These are phyloP conservation scores for Phyllotreta striolata DNA, from an alignment of 2,888 invertebrate genomes.

Conservation along the genomic window DNA sequence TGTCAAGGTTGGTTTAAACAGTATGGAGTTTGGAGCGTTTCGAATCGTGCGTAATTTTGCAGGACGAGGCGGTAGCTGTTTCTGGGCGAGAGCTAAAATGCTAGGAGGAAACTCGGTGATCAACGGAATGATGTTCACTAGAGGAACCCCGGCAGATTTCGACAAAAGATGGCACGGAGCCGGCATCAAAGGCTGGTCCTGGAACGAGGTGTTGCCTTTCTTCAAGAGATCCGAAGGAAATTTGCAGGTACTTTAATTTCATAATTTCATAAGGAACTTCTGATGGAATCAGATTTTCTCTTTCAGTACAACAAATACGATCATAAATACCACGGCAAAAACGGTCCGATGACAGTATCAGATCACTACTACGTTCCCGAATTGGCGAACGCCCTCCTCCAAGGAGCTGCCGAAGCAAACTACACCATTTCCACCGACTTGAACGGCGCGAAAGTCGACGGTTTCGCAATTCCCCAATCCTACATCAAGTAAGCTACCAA, in stretches of 20 bases:
- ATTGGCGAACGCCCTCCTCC: slow-evolving; percentile 65
- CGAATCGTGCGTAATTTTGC: slow-evolving; percentile 5
- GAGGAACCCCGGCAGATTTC: slow-evolving; percentile 68
- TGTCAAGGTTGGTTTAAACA: slow-evolving; percentile 61
- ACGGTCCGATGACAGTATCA: slow-evolving; percentile 71
- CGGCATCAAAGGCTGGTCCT: slow-evolving; percentile 71
- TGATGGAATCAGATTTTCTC: neutral
- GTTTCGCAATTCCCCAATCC: slow-evolving; percentile 69
- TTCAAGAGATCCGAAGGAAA: slow-evolving; percentile 72
- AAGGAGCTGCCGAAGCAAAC: slow-evolving; percentile 70
- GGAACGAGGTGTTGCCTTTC: slow-evolving; percentile 70
- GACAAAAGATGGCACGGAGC: slow-evolving; percentile 68
- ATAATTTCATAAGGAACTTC: slow-evolving; percentile 44
- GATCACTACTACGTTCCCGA: slow-evolving; percentile 68
- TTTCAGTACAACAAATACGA: slow-evolving; percentile 51
- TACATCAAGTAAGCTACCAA: slow-evolving; percentile 63
- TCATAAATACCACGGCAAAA: slow-evolving; percentile 65
- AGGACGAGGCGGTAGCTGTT: slow-evolving; percentile 62
- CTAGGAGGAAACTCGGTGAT: slow-evolving; percentile 74
- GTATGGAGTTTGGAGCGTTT: no score
- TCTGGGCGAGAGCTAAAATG: slow-evolving; percentile 74
- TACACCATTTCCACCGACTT: slow-evolving; percentile 67
- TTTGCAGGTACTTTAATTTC: slow-evolving; percentile 61
- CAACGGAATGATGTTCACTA: slow-evolving; percentile 71
- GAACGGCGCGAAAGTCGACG: slow-evolving; percentile 68